A percentile compares a stretch with the other conserved stretches of the same genome.
Conservation (phyloP, 2,888 invertebrate genomes). For the Herminia tarsipennalis region DNA sequence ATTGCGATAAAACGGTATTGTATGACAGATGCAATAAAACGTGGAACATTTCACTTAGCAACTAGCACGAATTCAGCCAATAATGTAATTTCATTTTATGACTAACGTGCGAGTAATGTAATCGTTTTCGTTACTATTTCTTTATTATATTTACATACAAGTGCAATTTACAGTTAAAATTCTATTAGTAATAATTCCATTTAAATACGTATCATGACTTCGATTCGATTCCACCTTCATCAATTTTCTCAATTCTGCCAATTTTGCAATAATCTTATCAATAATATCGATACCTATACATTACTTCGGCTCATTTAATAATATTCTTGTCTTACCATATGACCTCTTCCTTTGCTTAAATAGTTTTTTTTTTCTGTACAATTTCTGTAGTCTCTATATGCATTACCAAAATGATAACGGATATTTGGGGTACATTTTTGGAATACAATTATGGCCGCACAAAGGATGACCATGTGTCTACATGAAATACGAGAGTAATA, state of each 20-base stretch:
- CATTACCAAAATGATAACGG: neutral
- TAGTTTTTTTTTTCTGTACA: too few species aligned
- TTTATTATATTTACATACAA: too few species aligned
- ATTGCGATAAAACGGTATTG: constrained; percentile 40
- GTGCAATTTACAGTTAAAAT: neutral
- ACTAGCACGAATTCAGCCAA: neutral
- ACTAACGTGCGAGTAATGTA: too few species aligned
- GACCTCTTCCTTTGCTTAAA: neutral
- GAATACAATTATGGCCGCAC: constrained; percentile 5
- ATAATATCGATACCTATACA: constrained; percentile 9
- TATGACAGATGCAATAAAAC: constrained; percentile 22
- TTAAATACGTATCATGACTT: too few species aligned
- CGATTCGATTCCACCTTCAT: constrained; percentile 6
- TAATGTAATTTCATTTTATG: neutral
- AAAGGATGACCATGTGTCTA: constrained; percentile 31
- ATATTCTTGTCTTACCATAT: constrained; percentile 9
- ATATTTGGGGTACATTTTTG: constrained; percentile 4
- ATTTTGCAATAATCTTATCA: constrained; percentile 9
- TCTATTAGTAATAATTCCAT: too few species aligned
- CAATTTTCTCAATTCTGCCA: constrained; percentile 6
- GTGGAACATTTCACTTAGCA: constrained; percentile 2
- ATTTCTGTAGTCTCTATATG: neutral
- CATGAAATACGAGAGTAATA: constrained; percentile 28
- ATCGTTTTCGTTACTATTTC: too few species aligned
- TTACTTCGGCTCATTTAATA: constrained; percentile 6